Percentiles rank a stretch among this genome's conserved stretches.
Evolutionary conservation across 2,797 vertebrate genomes (phyloP).

Genomic region (Ptychobarbus kaznakovi): DNA sequence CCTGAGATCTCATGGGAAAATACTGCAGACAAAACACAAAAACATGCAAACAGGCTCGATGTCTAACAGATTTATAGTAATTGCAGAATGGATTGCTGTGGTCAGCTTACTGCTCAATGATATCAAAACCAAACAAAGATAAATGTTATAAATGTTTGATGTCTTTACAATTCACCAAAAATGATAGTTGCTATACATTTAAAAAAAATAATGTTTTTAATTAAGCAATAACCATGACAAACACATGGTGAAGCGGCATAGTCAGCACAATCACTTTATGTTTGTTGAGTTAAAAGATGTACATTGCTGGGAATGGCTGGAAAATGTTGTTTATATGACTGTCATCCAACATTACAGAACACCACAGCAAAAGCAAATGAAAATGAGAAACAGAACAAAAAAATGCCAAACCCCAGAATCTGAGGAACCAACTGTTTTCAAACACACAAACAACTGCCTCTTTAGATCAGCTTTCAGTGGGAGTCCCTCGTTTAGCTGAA

Average conservation of each 20-base stretch:
- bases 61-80: not conserved
- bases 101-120: not conserved
- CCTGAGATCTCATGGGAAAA: not conserved
- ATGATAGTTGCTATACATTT: not conserved
- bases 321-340: slow-evolving; percentile 42
- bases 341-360: slow-evolving; percentile 41
- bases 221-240: slow-evolving; percentile 14
- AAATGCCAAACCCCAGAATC: slow-evolving; percentile 8
- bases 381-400: slow-evolving; percentile 46
- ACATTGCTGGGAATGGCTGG: slow-evolving; percentile 21
- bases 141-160: not conserved
- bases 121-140: not conserved
- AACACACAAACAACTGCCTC: slow-evolving; percentile 40
- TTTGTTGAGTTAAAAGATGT: slow-evolving; percentile 23
- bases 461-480: slow-evolving; percentile 20
- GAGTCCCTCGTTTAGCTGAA: slow-evolving; percentile 12
- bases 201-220: not conserved
- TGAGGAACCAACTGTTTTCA: slow-evolving; percentile 25
- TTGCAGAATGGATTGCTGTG: not conserved
- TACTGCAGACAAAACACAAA: not conserved
- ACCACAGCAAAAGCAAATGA: slow-evolving; percentile 31
- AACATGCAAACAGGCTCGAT: not conserved
- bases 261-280: slow-evolving; percentile 9
- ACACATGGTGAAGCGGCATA: not conserved
- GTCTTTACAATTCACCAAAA: not conserved